A percentile compares a stretch with the other conserved stretches of the same genome.
Conservation (phyloP, 2,113 vertebrate species). For the Catharus bicknelli region DNA sequence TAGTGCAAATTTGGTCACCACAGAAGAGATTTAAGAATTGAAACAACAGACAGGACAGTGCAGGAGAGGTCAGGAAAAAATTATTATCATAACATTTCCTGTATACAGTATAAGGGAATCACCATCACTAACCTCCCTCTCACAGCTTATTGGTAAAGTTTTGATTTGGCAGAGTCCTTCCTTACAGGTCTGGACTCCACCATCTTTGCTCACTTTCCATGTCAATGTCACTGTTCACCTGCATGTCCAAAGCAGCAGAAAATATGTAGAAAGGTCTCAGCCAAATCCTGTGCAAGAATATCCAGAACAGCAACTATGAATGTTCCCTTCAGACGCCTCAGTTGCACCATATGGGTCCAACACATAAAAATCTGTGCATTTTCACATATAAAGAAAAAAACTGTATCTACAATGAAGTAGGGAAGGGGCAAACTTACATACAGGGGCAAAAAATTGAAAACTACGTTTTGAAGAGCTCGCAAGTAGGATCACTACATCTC, state of each 20-base stretch:
- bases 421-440: neutral
- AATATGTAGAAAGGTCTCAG: neutral
- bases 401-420: neutral
- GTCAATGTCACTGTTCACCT: neutral
- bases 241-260: neutral
- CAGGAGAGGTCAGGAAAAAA: neutral
- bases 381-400: neutral
- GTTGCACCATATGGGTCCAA: neutral
- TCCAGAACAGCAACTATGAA: neutral
- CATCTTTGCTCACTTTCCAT: neutral
- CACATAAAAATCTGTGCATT: neutral
- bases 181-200: neutral
- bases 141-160: neutral
- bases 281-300: neutral
- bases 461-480: neutral
- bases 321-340: neutral
- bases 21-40: neutral
- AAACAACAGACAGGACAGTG: neutral
- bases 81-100: fast-evolving
- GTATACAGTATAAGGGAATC: neutral
- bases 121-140: neutral
- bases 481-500: neutral
- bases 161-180: neutral
- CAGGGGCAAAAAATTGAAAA: neutral
- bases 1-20: neutral